A percentile compares a stretch with the other conserved stretches of the same genome.
Conservation (phyloP, 2,113 vertebrate genomes). For the Microtus pennsylvanicus region DNA sequence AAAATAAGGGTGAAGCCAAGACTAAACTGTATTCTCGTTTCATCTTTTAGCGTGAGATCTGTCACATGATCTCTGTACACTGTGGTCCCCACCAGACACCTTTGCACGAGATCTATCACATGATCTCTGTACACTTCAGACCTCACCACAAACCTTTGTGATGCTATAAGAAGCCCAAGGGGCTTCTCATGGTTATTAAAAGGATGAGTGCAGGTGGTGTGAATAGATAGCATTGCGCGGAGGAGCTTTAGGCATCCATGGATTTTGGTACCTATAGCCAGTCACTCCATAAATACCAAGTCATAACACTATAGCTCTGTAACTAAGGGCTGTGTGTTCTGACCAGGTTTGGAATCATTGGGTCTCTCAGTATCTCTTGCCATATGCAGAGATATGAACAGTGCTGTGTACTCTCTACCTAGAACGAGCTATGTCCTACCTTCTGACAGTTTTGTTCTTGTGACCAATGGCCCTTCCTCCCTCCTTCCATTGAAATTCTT, state of each 20-base stretch:
- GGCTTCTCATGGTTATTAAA: neutral
- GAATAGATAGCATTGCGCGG: neutral
- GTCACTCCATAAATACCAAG: neutral
- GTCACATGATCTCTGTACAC: neutral
- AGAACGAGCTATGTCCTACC: rapidly evolving
- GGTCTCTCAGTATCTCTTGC: neutral
- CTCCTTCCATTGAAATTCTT: neutral
- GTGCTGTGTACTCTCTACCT: neutral
- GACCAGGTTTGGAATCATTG: neutral
- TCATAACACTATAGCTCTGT: neutral
- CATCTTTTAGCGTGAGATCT: neutral
- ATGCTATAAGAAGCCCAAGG: rapidly evolving
- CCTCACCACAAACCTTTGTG: neutral
- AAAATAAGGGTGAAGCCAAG: neutral
- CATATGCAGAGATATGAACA: rapidly evolving
- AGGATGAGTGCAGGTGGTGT: neutral
- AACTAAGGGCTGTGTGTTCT: neutral
- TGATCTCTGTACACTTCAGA: neutral
- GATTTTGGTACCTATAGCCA: neutral
- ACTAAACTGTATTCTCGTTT: neutral
- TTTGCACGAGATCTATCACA: no score
- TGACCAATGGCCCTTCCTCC: neutral
- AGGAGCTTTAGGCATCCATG: no score
- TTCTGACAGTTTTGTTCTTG: neutral
- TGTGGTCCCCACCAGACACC: neutral